Percentiles rank a stretch among this genome's conserved stretches.
phyloP scores from a whole-genome alignment of 2,888 invertebrate species.

The Tetramorium bicarinatum region DNA sequence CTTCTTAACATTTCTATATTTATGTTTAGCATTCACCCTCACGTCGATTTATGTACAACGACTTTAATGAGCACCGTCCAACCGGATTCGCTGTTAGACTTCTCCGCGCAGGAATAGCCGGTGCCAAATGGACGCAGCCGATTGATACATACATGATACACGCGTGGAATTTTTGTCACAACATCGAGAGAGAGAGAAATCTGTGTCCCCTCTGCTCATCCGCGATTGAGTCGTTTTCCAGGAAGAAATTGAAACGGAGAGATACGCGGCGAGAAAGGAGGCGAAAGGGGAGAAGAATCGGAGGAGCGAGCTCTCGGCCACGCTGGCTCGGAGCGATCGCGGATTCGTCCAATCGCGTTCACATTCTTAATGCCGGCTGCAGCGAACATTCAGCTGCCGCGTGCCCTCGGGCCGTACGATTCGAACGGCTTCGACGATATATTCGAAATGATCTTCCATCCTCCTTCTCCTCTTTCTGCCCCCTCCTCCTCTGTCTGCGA shows the following conservation, averaged over 20 bases:
- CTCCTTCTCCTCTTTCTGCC: slow-evolving; percentile 15
- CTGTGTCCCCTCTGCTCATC: not conserved
- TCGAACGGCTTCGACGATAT: slow-evolving; percentile 64
- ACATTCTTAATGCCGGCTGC: slow-evolving; percentile 65
- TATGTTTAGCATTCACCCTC: too few relatives aligned
- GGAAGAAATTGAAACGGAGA: slow-evolving; percentile 33
- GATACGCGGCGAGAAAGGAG: not conserved
- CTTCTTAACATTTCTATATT: too few relatives aligned
- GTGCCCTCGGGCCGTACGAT: slow-evolving; percentile 61
- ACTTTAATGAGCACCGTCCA: too few relatives aligned
- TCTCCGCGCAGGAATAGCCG: not conserved
- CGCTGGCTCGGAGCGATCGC: slow-evolving; percentile 49
- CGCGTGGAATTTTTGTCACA: not conserved
- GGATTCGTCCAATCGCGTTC: slow-evolving; percentile 65
- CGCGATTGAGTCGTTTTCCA: slow-evolving; percentile 36
- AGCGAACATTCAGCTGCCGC: slow-evolving; percentile 63
- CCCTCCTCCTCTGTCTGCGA: not conserved
- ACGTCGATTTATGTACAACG: too few relatives aligned
- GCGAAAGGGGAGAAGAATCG: slow-evolving; percentile 14
- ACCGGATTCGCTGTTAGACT: not conserved
- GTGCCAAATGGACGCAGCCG: not conserved
- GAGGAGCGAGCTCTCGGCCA: not conserved
- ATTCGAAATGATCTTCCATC: slow-evolving; percentile 57
- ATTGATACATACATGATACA: not conserved
- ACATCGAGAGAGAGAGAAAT: not conserved